Evolutionary conservation across 2,113 vertebrate genomes (phyloP).

Genomic region (Rhinolophus ferrumequinum): DNA sequence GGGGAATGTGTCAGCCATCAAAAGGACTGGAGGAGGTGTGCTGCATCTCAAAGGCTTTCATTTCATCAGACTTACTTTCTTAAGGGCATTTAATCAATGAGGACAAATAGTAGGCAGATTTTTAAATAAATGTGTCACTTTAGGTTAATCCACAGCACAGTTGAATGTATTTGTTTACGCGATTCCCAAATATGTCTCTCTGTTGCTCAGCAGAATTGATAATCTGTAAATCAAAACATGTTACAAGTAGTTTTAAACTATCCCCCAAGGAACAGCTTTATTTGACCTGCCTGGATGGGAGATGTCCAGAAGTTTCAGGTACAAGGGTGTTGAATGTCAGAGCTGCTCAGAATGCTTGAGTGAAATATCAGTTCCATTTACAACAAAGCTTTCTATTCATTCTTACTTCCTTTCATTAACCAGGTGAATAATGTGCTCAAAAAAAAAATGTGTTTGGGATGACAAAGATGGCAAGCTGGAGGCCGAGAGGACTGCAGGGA

Average conservation of each 20-base stretch:
- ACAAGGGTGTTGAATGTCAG: conserved; percentile 81
- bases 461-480: conserved; percentile 52
- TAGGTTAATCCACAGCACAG: conserved; percentile 86
- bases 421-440: conserved; percentile 63
- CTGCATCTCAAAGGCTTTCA: conserved; percentile 88
- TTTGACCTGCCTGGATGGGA: conserved; percentile 80
- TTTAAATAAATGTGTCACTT: conserved; percentile 92
- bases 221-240: conserved; percentile 87
- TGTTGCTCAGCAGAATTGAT: conserved; percentile 85
- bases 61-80: conserved; percentile 89
- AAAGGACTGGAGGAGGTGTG: conserved; percentile 84
- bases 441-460: conserved; percentile 13
- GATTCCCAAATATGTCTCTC: conserved; percentile 82
- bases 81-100: conserved; percentile 92
- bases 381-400: conserved; percentile 70
- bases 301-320: conserved; percentile 80
- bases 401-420: conserved; percentile 66
- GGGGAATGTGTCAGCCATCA: conserved; percentile 89
- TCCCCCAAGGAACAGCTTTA: conserved; percentile 78
- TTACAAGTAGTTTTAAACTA: conserved; percentile 84
- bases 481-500: background rate
- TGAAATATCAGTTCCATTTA: conserved; percentile 49
- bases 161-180: conserved; percentile 88
- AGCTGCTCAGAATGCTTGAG: conserved; percentile 54
- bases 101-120: conserved; percentile 89